Conservation (phyloP, 2,888 invertebrate species). For the Metopia argyrocephala region DNA sequence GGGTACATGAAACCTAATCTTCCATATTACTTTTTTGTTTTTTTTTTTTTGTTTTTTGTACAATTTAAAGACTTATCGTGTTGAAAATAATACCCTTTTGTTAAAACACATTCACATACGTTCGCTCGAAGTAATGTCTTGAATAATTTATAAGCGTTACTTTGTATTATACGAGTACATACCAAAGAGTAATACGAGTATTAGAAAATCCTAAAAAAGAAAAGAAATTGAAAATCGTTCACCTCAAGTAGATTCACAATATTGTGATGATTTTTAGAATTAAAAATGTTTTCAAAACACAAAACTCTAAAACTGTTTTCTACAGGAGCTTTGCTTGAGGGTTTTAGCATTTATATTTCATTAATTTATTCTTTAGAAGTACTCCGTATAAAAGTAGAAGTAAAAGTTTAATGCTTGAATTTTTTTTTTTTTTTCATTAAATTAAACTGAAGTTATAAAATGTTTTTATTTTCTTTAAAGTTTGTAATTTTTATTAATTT, state of each 20-base stretch:
- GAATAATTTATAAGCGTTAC: constrained; percentile 46
- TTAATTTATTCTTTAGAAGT: no score
- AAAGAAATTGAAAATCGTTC: constrained; percentile 27
- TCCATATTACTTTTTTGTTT: background rate
- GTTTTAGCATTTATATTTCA: constrained; percentile 24
- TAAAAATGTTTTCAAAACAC: constrained; percentile 16
- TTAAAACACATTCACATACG: background rate
- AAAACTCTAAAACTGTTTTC: background rate
- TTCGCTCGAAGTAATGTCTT: no score
- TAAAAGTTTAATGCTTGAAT: no score
- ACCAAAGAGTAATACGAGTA: background rate
- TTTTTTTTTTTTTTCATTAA: no score
- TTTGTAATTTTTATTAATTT: no score
- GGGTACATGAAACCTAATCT: no score
- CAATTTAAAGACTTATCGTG: background rate
- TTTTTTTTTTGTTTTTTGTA: background rate
- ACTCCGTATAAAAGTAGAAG: no score
- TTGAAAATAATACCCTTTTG: constrained; percentile 23
- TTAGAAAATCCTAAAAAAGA: background rate
- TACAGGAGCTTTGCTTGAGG: background rate
- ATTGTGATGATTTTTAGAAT: constrained; percentile 52
- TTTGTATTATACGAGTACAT: constrained; percentile 13
- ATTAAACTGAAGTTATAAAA: no score
- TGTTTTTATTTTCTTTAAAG: no score
- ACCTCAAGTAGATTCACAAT: background rate